Percentiles rank a stretch among this genome's conserved stretches.
These are phyloP conservation scores for Steinernema feltiae DNA, from an alignment of 1,140 invertebrate genomes.

Conservation along the genomic window DNA sequence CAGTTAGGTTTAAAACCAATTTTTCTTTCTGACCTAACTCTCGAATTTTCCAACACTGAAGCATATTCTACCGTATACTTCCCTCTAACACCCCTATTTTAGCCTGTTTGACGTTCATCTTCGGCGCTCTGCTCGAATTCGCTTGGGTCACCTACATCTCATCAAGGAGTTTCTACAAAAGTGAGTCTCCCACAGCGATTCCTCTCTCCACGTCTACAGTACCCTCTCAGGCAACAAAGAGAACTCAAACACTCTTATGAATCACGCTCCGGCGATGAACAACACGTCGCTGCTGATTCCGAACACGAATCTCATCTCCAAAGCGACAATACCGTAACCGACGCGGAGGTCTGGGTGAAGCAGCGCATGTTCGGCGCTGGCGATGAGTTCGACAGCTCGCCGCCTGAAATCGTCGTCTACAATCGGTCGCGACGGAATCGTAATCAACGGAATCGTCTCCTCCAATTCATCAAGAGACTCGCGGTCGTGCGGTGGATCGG, in stretches of 20 bases:
- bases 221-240: slow-evolving; percentile 19
- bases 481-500: neutral
- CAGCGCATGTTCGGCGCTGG: neutral
- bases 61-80: no score
- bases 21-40: no score
- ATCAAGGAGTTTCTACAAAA: slow-evolving; percentile 53
- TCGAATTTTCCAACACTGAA: no score
- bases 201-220: neutral
- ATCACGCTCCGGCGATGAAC: neutral
- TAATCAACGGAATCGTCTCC: neutral
- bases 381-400: neutral
- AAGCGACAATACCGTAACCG: neutral
- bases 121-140: slow-evolving; percentile 87
- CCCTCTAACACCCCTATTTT: slow-evolving; percentile 8
- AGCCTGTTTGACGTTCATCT: slow-evolving; percentile 93
- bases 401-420: slow-evolving; percentile 2
- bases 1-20: no score
- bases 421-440: neutral
- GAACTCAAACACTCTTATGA: neutral
- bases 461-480: neutral
- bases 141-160: slow-evolving; percentile 92
- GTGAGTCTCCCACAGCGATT: slow-evolving; percentile 27
- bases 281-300: neutral
- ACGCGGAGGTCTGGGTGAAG: slow-evolving; percentile 2
- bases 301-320: neutral